Base-by-base conservation (phyloP, 2,797 vertebrate genomes). In the Tinamus major region DNA sequence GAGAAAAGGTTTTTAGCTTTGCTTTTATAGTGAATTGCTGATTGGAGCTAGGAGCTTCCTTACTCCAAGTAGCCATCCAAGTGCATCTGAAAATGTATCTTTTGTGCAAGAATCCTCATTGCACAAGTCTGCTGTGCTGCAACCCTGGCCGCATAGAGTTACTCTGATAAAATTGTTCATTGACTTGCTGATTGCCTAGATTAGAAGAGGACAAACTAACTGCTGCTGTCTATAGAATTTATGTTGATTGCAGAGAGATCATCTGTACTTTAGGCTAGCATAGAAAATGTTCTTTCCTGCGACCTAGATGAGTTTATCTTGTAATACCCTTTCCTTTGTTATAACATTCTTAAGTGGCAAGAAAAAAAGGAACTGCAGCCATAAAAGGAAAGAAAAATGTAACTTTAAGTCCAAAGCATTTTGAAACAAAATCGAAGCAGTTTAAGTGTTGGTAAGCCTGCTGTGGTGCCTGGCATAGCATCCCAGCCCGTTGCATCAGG, bases 1-100 rank as follows among this genome's bases (percentile, higher is more conserved):
- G 79, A 91, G 55, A 79, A 59, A 70, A 87, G 46, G 55, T 84
- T 96, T 93, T 78, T 85, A 91, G 64, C 33, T 92, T 93, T 95
- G 26, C 79, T 88, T 95, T 85, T 81, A 35, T 94, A 85, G 62
- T 79, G 82, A 63, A 80, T 75, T 59, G 75, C 87, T 94, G 89
- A 72, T 35, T 65, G 62, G n/a, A 88, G 75, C 75, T 37, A 69
- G 79, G 58, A 86, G 51, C 55, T 91, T 93, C 68, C 78, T 92
- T 86, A 63, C 49, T 56, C 41, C 41, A 64, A 89, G 37, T 26
- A 26, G 49, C 8, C 24, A 55, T 94, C 74, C 67, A 80, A 94
- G 68, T 87, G 79, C 59, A 85, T 93, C 77, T 91, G 79, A 94
- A 85, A 94, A 69, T 14, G 44, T 84, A 84, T 56, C 82, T 84